Conservation (phyloP, 2,113 vertebrate genomes). For the Mungos mungo region DNA sequence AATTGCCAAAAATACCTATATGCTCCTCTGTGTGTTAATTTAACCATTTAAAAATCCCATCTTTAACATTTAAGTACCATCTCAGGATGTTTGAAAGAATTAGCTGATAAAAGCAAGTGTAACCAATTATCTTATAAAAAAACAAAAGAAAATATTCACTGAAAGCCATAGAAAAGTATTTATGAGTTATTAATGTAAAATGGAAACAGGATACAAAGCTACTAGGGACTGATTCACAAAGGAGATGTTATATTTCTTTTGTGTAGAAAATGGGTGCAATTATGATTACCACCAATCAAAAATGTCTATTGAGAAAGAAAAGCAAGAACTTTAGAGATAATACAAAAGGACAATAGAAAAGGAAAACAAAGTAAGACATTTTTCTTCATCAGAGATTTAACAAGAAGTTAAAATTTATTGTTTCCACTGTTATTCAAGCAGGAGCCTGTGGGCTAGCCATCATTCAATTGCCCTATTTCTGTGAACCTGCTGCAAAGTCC, state of each 20-base stretch:
- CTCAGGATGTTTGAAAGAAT: neutral
- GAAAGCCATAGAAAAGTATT: neutral
- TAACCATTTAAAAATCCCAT: neutral
- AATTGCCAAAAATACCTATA: neutral
- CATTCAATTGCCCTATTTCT: neutral
- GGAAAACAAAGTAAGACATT: neutral
- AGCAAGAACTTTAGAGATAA: neutral
- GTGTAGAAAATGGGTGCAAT: neutral
- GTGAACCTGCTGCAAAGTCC: neutral
- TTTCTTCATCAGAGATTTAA: neutral
- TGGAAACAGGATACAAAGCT: neutral
- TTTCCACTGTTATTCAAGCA: neutral
- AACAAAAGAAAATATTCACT: neutral
- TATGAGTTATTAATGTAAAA: neutral
- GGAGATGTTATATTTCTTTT: neutral
- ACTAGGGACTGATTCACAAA: neutral
- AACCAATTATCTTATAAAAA: neutral
- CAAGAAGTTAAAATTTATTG: neutral
- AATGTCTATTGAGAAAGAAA: neutral
- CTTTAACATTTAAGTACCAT: neutral
- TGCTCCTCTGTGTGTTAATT: neutral
- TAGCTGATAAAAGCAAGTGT: neutral
- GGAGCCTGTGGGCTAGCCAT: neutral
- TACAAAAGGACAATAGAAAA: neutral
- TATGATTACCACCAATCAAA: neutral